Conservation (phyloP, 2,797 vertebrate species). For the Poeciliopsis presidionis region DNA sequence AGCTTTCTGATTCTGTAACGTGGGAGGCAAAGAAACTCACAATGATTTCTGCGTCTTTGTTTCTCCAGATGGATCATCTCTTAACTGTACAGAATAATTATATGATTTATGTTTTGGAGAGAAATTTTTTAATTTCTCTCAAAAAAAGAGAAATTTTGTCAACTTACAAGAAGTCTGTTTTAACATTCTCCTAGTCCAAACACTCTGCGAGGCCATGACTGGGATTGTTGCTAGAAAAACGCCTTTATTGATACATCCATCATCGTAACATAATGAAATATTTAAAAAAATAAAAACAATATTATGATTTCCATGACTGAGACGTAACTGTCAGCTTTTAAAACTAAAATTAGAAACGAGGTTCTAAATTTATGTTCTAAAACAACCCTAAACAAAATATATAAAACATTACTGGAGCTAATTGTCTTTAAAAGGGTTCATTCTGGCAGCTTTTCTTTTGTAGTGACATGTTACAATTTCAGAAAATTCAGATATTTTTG, state of each 20-base stretch:
- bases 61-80: background rate
- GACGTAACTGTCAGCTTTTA: background rate
- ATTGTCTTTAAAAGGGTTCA: background rate
- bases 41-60: background rate
- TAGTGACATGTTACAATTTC: background rate
- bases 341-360: background rate
- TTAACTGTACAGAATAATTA: background rate
- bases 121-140: too few species aligned
- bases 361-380: background rate
- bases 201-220: background rate
- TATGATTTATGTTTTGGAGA: background rate
- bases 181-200: too few species aligned
- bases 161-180: too few species aligned
- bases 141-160: too few species aligned
- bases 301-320: background rate
- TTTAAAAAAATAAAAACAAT: background rate
- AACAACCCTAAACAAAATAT: background rate
- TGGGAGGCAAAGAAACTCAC: background rate
- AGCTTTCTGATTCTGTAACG: constrained; percentile 17
- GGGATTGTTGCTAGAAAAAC: background rate
- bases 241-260: background rate
- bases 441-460: background rate
- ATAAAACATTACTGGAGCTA: background rate
- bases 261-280: background rate
- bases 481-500: background rate